A percentile compares a stretch with the other conserved stretches of the same genome.
Evolutionary conservation across 1,140 invertebrate species (phyloP).

Genomic region (Pentalonia nigronervosa): DNA sequence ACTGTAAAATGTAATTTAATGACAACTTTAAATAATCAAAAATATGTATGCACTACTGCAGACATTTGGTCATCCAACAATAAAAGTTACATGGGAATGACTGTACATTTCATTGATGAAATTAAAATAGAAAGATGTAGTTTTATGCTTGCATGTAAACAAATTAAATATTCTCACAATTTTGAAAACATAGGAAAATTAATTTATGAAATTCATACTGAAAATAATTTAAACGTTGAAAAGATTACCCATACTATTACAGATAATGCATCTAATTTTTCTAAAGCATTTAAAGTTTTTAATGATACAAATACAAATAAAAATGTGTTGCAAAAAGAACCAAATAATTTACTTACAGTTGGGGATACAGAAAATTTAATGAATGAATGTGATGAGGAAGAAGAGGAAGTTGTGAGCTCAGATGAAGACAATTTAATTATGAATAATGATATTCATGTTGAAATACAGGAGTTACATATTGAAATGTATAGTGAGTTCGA

Average conservation of each 20-base stretch:
- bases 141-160: background rate
- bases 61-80: slow-evolving; percentile 16
- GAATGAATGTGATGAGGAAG: too few relatives aligned
- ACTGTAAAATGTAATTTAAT: too few relatives aligned
- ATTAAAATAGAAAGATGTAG: background rate
- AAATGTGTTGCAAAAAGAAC: too few relatives aligned
- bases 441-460: too few relatives aligned
- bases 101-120: background rate
- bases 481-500: background rate
- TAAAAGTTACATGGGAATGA: slow-evolving; percentile 28
- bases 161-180: background rate
- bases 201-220: background rate
- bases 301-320: too few relatives aligned
- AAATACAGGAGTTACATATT: background rate
- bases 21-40: background rate
- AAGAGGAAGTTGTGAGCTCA: too few relatives aligned
- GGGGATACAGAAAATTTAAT: too few relatives aligned
- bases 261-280: slow-evolving; percentile 13
- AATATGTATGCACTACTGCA: slow-evolving; percentile 6
- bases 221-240: slow-evolving; percentile 21
- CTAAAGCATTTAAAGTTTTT: too few relatives aligned
- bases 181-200: slow-evolving; percentile 14
- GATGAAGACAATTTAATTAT: too few relatives aligned
- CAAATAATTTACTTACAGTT: too few relatives aligned
- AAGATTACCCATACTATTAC: slow-evolving; percentile 12